These are phyloP conservation scores for Tursiops truncatus DNA, from an alignment of 2,113 vertebrate species.

Conservation along the genomic window DNA sequence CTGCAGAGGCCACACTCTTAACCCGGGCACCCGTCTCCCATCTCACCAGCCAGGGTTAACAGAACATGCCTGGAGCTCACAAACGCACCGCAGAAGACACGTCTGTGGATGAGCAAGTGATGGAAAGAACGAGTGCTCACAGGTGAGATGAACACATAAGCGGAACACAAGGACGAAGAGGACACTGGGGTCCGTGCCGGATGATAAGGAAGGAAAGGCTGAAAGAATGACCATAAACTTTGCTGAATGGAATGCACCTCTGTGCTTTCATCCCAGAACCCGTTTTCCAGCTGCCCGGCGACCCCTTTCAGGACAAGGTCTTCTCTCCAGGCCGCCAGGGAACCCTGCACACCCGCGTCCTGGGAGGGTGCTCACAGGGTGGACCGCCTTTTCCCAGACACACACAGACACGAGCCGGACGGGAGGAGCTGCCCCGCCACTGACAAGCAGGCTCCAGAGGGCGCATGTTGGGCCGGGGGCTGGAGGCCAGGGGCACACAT, in stretches of 20 bases:
- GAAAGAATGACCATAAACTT: neutral
- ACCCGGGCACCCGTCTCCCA: neutral
- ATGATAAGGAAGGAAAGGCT: fast-evolving
- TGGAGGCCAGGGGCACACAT: neutral
- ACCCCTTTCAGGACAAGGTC: fast-evolving
- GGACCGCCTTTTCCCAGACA: neutral
- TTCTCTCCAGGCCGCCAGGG: neutral
- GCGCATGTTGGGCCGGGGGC: neutral
- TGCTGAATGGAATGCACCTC: conserved; percentile 14
- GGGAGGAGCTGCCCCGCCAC: neutral
- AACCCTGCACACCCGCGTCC: fast-evolving
- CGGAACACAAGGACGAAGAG: neutral
- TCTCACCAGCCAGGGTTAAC: neutral
- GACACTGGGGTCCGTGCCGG: neutral
- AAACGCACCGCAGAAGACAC: neutral
- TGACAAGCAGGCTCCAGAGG: neutral
- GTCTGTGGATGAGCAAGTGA: neutral
- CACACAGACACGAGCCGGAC: neutral
- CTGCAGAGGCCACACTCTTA: neutral
- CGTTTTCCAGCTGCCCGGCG: neutral
- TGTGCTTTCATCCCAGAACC: neutral
- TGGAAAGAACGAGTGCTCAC: fast-evolving
- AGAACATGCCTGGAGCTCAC: neutral
- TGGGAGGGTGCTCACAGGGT: fast-evolving
- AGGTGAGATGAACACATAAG: fast-evolving